A percentile compares a stretch with the other conserved stretches of the same genome.
Conservation (phyloP, 2,113 vertebrate genomes). For the Pteronura brasiliensis region DNA sequence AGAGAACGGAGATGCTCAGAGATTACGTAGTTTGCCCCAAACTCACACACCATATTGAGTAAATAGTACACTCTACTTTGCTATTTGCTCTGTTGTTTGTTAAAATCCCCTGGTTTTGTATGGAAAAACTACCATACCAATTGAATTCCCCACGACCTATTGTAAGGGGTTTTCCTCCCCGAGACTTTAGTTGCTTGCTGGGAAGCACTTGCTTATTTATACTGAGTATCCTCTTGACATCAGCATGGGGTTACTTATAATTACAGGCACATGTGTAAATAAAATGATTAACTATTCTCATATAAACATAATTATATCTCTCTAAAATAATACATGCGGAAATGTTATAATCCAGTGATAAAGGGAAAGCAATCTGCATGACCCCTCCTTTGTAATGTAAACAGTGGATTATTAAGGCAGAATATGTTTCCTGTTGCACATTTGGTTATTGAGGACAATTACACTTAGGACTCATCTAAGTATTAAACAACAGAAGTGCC, state of each 20-base stretch:
- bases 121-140: background rate
- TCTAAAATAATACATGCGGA: constrained; percentile 52
- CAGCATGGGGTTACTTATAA: constrained; percentile 78
- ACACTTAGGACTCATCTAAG: constrained; percentile 63
- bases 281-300: constrained; percentile 79
- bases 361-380: constrained; percentile 7
- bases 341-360: constrained; percentile 38
- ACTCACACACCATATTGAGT: background rate
- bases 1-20: background rate
- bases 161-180: background rate
- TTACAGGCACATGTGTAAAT: constrained; percentile 78
- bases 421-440: constrained; percentile 44
- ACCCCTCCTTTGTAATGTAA: constrained; percentile 47
- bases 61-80: background rate
- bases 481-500: constrained; percentile 62
- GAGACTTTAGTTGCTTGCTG: constrained; percentile 51
- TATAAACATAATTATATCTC: constrained; percentile 77
- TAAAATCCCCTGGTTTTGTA: background rate
- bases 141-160: background rate
- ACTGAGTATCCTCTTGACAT: constrained; percentile 79
- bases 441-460: constrained; percentile 71
- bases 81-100: background rate
- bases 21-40: background rate
- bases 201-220: constrained; percentile 75
- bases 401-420: constrained; percentile 44